These are phyloP conservation scores for Enteromius fasciolatus DNA, from an alignment of 2,797 vertebrate genomes.

Conservation along the genomic window DNA sequence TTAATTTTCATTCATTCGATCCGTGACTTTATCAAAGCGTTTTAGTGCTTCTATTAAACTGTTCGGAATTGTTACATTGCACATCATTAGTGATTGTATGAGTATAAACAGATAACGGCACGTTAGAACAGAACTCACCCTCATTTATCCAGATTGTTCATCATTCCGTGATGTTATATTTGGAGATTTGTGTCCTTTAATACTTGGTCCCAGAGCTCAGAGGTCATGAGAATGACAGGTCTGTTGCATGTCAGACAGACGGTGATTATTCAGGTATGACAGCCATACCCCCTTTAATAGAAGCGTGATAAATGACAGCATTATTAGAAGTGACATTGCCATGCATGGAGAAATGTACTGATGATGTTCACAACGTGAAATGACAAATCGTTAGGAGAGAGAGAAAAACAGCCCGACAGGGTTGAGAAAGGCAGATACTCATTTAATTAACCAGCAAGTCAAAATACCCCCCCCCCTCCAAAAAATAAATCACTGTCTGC, in stretches of 20 bases:
- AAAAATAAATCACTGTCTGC: neutral
- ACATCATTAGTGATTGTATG: neutral
- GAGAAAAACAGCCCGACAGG: neutral
- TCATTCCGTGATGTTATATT: neutral
- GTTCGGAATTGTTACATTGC: neutral
- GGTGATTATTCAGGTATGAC: constrained; percentile 26
- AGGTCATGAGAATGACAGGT: constrained; percentile 42
- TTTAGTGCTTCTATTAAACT: neutral
- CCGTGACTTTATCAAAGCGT: neutral
- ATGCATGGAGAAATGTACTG: neutral
- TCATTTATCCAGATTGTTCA: neutral
- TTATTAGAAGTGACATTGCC: constrained; percentile 31
- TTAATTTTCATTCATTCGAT: constrained; percentile 12
- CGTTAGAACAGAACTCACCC: neutral
- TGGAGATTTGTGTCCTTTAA: neutral
- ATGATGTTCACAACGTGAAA: neutral
- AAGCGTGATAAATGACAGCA: constrained; percentile 24
- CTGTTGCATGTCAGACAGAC: constrained; percentile 19
- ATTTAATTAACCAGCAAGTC: neutral
- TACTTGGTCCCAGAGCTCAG: neutral
- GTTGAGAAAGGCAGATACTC: neutral
- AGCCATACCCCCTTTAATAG: constrained; percentile 8
- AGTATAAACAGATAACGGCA: neutral
- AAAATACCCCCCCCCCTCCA: neutral
- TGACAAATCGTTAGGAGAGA: neutral